Base-by-base conservation (phyloP, 2,113 vertebrate species). In the Planiliza haematocheilus region DNA sequence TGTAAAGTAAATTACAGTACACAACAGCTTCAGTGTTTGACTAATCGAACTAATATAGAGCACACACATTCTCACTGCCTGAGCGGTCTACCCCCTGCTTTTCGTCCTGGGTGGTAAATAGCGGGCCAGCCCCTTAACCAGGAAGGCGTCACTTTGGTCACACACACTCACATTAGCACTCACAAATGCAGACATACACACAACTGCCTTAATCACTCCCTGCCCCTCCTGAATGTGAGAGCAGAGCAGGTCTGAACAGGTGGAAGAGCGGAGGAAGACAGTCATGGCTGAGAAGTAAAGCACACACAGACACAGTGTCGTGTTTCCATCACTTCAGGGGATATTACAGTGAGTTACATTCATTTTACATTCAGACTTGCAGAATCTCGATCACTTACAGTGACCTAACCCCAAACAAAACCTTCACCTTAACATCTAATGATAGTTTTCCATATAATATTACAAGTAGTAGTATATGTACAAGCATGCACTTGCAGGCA, bases 161-260 rank as follows among this genome's bases (percentile, higher is more conserved):
- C 64, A 61, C 21, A 62, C 0, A 53, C 20, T 70, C 58, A 68
- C 41, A 64, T 36, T 66, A 48, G 59, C 39, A 52, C 58, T 79
- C 61, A 79, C 45, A 53, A 17, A n/a, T 0, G 12, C 16, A 74
- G 55, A 50, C 8, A 52, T 59, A 20, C 14, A 72, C n/a, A 81
- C 51, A 71, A 12, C 49, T 67, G 72, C 36, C 60, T 77, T 74
- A 74, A 69, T 89, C 59, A 62, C 64, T 77, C 68, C 55, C n/a
- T 58, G 61, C 24, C 60, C 77, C 81, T 74, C 49, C 81, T 78
- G 50, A 76, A 70, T 84, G 77, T 81, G 64, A 81, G 81, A 79
- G 71, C 41, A 11, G 58, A 55, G 87, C 91, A 89, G 85, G 91
- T 85, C 83, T 90, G 69, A 85, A 92, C 90, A 90, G 86, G 88